These are phyloP conservation scores for Marronus borbonicus DNA, from an alignment of 2,888 invertebrate species.

Conservation along the genomic window DNA sequence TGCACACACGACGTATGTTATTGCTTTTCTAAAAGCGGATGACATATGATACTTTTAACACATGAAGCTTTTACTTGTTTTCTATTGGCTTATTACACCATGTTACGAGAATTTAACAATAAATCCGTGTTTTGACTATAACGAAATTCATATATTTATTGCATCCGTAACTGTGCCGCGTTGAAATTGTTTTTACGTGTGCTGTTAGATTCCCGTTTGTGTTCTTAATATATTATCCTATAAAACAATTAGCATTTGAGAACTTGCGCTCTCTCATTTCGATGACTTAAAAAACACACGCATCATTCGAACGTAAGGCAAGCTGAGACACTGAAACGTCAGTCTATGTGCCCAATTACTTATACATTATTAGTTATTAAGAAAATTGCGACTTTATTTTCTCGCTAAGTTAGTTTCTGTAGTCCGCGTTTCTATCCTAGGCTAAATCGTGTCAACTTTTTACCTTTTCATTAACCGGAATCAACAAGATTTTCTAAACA, in stretches of 20 bases:
- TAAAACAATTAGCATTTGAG: slow-evolving; percentile 13
- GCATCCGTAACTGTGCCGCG: slow-evolving; percentile 36
- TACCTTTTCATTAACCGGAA: too few species aligned
- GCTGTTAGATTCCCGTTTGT: slow-evolving; percentile 10
- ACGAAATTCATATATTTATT: slow-evolving; percentile 45
- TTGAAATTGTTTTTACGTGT: slow-evolving; percentile 34
- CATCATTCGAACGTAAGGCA: too few species aligned
- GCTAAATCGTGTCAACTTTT: too few species aligned
- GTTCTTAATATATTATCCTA: slow-evolving; percentile 21
- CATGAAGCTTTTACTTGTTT: slow-evolving; percentile 49
- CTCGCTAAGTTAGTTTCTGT: too few species aligned
- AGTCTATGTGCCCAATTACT: too few species aligned
- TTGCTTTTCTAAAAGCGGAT: slow-evolving; percentile 58
- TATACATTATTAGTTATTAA: too few species aligned
- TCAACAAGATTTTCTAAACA: too few species aligned
- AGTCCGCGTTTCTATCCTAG: too few species aligned
- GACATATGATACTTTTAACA: slow-evolving; percentile 57
- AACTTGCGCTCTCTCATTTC: background rate
- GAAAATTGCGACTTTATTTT: too few species aligned
- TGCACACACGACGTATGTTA: slow-evolving; percentile 53
- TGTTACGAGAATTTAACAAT: slow-evolving; percentile 45
- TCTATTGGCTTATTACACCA: slow-evolving; percentile 45
- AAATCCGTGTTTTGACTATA: slow-evolving; percentile 46
- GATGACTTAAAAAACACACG: too few species aligned
- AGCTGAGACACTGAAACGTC: too few species aligned